Base-by-base conservation (phyloP, 2,888 invertebrate genomes). In the Hyposoter didymator region DNA sequence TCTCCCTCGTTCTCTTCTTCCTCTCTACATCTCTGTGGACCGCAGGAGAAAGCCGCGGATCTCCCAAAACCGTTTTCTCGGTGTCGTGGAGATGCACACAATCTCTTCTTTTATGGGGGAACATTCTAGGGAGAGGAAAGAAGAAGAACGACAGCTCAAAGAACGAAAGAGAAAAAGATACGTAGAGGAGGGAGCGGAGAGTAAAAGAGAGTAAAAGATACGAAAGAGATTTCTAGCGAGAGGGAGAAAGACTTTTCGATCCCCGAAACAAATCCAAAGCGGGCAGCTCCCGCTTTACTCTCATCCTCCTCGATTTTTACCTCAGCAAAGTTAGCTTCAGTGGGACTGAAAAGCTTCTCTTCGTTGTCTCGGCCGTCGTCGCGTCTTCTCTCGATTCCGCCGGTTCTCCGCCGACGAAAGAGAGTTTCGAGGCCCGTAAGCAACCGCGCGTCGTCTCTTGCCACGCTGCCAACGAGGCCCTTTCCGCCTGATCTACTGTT, bases 261-360 rank as follows among this genome's bases (percentile, higher is more conserved):
- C 89, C 90, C 90, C 90, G 91, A 92, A 93, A 92, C 91, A 92
- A 93, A 93, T 93, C 93, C 93, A 93, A 93, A 93, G 92, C 90
- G 92, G 87, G 88, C 87, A 88, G 84, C 80, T 78, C 74, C 80
- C 59, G 59, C 78, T 66, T 69, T 72, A 59, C 69, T 74, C 84
- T 80, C 81, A 43, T 79, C 80, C 82, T 82, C 82, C 78, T 76
- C 62, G 69, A 70, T 69, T 49, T 67, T 70, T 78, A 49, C 76
- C 79, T 64, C 22, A 12, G 80, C 70, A 19, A 35, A 64, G 47
- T 62, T 17, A 17, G 47, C 74, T 47, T 35, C 64, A 52, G 49
- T 12, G 64, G 12, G 78, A 70, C 45, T 62, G 70, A 70, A 73
- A 59, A 73, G 55, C 22, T 19, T 55, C 43, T 73, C 73, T 73